A percentile compares a stretch with the other conserved stretches of the same genome.
Conservation (phyloP, 2,888 invertebrate genomes). For the Slavum lentiscoides region DNA sequence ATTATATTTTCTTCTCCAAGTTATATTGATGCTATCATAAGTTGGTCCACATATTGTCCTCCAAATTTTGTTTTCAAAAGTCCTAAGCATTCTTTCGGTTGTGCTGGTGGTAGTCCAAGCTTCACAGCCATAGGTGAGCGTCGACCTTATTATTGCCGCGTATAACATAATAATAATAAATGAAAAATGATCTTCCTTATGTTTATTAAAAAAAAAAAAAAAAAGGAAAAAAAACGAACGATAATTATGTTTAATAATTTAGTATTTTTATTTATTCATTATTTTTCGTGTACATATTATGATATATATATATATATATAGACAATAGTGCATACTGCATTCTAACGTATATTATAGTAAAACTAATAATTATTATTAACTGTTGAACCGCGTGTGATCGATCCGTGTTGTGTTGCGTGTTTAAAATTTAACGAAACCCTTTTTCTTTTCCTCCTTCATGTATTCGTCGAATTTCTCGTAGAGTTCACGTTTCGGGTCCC, state of each 20-base stretch:
- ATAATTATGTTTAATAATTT: background rate
- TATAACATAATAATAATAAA: slow-evolving; percentile 12
- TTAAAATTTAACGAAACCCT: slow-evolving; percentile 25
- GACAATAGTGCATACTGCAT: background rate
- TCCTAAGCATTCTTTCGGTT: too few species aligned
- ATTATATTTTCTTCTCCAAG: too few species aligned
- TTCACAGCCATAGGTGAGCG: too few species aligned
- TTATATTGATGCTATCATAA: too few species aligned
- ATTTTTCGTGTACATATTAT: slow-evolving; percentile 17
- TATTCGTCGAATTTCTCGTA: slow-evolving; percentile 44
- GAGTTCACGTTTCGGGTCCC: slow-evolving; percentile 56
- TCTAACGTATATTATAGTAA: slow-evolving; percentile 1
- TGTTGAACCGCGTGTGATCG: background rate
- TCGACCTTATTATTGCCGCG: too few species aligned
- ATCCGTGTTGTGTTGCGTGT: background rate
- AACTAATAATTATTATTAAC: background rate
- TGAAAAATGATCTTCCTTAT: slow-evolving; percentile 1
- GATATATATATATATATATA: too few species aligned
- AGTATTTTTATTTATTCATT: slow-evolving; percentile 17
- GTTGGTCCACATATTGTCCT: too few species aligned
- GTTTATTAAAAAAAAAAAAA: background rate
- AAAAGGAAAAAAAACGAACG: background rate
- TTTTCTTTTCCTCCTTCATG: slow-evolving; percentile 35
- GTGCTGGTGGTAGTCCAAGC: too few species aligned
- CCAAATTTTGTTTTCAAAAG: too few species aligned